Evolutionary conservation across 2,113 vertebrate species (phyloP).

Genomic region (Apodemus speciosus): DNA sequence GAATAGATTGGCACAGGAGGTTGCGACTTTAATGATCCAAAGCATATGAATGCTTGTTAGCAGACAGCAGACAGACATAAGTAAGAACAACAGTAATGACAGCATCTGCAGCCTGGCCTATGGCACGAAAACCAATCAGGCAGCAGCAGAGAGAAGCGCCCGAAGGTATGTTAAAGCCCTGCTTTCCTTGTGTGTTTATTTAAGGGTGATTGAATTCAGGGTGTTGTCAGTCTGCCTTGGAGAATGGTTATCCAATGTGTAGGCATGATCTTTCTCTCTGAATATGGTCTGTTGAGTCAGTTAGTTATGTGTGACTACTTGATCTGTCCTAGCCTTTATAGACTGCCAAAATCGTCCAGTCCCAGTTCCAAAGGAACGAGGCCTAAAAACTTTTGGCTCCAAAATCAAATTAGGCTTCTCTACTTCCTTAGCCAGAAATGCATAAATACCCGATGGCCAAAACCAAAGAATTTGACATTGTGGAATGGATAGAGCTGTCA

Average conservation of each 20-base stretch:
- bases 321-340: conserved; percentile 83
- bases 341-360: conserved; percentile 80
- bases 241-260: conserved; percentile 71
- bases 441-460: conserved; percentile 77
- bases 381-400: conserved; percentile 85
- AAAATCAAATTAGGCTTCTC: conserved; percentile 82
- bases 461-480: conserved; percentile 80
- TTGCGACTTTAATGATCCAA: conserved; percentile 80
- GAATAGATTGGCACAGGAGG: conserved; percentile 63
- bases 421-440: conserved; percentile 78
- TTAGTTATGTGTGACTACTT: conserved; percentile 83
- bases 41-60: conserved; percentile 82
- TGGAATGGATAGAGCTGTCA: conserved; percentile 81
- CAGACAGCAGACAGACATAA: conserved; percentile 70
- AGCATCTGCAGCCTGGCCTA: conserved; percentile 78
- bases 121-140: conserved; percentile 72
- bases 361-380: conserved; percentile 82
- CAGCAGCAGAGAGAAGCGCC: conserved; percentile 73
- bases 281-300: conserved; percentile 78
- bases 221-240: conserved; percentile 69
- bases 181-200: conserved; percentile 83
- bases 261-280: conserved; percentile 82
- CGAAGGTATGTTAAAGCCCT: conserved; percentile 76
- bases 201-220: conserved; percentile 84
- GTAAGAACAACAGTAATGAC: conserved; percentile 71